Evolutionary conservation across 2,113 vertebrate genomes (phyloP).

Genomic region (Mystacornis crossleyi): DNA sequence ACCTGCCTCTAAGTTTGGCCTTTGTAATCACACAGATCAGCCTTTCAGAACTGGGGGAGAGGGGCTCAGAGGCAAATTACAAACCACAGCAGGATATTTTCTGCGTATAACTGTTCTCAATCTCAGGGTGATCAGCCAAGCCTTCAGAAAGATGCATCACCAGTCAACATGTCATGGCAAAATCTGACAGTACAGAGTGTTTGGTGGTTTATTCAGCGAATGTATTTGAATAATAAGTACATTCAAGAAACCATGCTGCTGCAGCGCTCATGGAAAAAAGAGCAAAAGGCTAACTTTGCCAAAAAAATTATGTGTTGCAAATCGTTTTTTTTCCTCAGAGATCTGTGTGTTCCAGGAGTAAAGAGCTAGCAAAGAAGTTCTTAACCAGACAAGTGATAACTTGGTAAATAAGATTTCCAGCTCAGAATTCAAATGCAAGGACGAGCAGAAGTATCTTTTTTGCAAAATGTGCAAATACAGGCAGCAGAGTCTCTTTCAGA

Average conservation of each 20-base stretch:
- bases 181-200: slow-evolving; percentile 34
- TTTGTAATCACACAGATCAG: neutral
- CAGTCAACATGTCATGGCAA: slow-evolving; percentile 25
- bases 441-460: neutral
- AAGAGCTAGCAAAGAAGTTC: slow-evolving; percentile 8
- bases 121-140: slow-evolving; percentile 3
- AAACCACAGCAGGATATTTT: slow-evolving; percentile 17
- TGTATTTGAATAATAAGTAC: slow-evolving; percentile 33
- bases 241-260: slow-evolving; percentile 28
- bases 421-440: neutral
- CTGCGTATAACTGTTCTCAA: neutral
- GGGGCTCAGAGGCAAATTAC: neutral
- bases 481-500: neutral
- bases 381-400: neutral
- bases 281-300: slow-evolving; percentile 29
- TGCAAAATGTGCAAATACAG: neutral
- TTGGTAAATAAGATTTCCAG: slow-evolving; percentile 28
- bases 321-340: slow-evolving; percentile 7
- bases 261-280: neutral
- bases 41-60: neutral
- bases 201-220: slow-evolving; percentile 15
- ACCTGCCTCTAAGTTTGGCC: neutral
- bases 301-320: slow-evolving; percentile 32
- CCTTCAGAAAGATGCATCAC: neutral
- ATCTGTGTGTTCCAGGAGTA: neutral